Evolutionary conservation across 2,888 invertebrate species (phyloP).

Genomic region (Tipula confusa): DNA sequence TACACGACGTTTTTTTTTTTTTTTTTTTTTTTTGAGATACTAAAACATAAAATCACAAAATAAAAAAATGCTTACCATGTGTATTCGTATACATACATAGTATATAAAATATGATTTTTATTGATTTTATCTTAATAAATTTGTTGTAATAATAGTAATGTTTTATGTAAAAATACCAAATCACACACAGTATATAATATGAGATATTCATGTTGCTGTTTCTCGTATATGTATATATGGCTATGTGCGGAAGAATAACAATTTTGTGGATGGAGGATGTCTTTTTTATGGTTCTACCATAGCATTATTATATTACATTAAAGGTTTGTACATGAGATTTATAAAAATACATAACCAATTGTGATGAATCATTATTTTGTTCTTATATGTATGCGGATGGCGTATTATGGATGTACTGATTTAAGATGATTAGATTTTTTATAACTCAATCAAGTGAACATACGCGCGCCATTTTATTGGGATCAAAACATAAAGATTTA

Average conservation of each 20-base stretch:
- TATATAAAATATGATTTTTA: constrained; percentile 13
- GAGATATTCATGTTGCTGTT: background rate
- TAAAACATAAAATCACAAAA: background rate
- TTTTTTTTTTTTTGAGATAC: background rate
- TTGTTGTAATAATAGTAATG: constrained; percentile 25
- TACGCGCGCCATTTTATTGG: background rate
- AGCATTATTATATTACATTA: constrained; percentile 20
- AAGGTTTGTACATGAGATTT: constrained; percentile 20
- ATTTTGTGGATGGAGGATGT: background rate
- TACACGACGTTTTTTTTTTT: background rate
- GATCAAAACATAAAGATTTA: background rate
- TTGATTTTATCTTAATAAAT: constrained; percentile 25
- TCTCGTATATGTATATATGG: too few species aligned
- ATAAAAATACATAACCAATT: background rate
- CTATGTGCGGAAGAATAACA: background rate
- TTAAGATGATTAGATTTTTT: constrained; percentile 20
- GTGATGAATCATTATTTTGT: constrained; percentile 25
- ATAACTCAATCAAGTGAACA: background rate
- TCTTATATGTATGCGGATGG: background rate
- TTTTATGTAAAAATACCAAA: background rate
- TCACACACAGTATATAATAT: background rate
- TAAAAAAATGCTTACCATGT: constrained; percentile 12
- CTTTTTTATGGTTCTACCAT: background rate
- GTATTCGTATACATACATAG: background rate
- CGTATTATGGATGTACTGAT: background rate